These are phyloP conservation scores for Pemphredon lugubris DNA, from an alignment of 2,888 invertebrate species.

Conservation along the genomic window DNA sequence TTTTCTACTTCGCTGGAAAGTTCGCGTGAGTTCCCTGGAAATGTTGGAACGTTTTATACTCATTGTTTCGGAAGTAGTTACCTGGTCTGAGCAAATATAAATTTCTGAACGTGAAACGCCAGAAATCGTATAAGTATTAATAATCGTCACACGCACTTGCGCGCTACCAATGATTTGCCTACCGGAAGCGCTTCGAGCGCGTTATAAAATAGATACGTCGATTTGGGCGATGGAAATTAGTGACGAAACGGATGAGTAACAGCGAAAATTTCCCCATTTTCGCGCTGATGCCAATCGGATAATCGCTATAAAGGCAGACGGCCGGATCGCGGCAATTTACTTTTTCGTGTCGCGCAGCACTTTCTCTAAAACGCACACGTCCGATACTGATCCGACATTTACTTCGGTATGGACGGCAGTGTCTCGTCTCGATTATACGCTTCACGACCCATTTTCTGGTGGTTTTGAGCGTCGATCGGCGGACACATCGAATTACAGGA, in stretches of 20 bases:
- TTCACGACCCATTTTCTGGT: conserved; percentile 49
- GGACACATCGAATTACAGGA: conserved; percentile 5
- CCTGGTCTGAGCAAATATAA: too few species aligned
- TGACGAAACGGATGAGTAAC: neutral
- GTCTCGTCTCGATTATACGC: conserved; percentile 41
- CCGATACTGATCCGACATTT: conserved; percentile 37
- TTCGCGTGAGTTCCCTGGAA: neutral
- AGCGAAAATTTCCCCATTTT: conserved; percentile 16
- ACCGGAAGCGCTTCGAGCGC: too few species aligned
- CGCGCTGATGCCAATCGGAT: conserved; percentile 28
- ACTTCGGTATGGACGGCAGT: conserved; percentile 1
- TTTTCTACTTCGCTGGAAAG: neutral
- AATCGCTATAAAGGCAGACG: conserved; percentile 30
- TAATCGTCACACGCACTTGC: too few species aligned
- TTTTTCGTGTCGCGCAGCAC: conserved; percentile 59
- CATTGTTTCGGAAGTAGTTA: neutral
- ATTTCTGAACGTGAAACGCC: too few species aligned
- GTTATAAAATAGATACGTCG: too few species aligned
- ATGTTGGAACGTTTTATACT: neutral
- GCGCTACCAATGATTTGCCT: too few species aligned
- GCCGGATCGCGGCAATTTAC: conserved; percentile 62
- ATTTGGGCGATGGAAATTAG: neutral
- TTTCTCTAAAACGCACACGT: conserved; percentile 59
- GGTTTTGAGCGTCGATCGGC: conserved; percentile 30
- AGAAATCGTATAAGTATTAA: too few species aligned